Conservation (phyloP, 1,140 invertebrate species). For the Campodea augens region DNA sequence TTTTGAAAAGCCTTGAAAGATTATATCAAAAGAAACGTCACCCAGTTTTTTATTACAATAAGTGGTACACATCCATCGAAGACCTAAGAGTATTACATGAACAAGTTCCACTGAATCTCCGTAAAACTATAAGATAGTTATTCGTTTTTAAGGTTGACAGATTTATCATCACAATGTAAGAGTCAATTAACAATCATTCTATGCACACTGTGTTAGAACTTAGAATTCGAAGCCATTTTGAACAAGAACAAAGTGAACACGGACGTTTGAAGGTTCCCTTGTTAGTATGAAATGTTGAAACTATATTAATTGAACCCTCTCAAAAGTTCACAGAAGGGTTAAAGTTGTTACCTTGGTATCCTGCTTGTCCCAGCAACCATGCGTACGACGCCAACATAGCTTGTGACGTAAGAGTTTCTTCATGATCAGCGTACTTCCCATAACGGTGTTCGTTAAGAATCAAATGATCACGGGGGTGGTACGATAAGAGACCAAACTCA, state of each 20-base stretch:
- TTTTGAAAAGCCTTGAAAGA: too few species aligned
- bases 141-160: too few species aligned
- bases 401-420: constrained; percentile 43
- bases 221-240: constrained; percentile 2
- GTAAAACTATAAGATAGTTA: too few species aligned
- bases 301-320: constrained; percentile 3
- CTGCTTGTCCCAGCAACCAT: constrained; percentile 60
- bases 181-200: too few species aligned
- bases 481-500: constrained; percentile 55
- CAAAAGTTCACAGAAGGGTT: not conserved
- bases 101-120: too few species aligned
- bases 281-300: not conserved
- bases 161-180: too few species aligned
- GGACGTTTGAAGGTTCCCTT: too few species aligned
- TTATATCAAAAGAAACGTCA: too few species aligned
- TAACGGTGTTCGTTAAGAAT: constrained; percentile 22
- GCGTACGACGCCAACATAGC: constrained; percentile 54
- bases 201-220: too few species aligned
- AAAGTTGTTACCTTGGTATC: constrained; percentile 43
- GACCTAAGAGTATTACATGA: too few species aligned
- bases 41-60: too few species aligned
- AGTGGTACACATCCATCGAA: too few species aligned
- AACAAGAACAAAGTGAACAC: constrained; percentile 5
- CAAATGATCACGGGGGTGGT: constrained; percentile 39
- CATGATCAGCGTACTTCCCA: constrained; percentile 26